phyloP scores from a whole-genome alignment of 2,797 vertebrate genomes.

The Distichodus sexfasciatus region DNA sequence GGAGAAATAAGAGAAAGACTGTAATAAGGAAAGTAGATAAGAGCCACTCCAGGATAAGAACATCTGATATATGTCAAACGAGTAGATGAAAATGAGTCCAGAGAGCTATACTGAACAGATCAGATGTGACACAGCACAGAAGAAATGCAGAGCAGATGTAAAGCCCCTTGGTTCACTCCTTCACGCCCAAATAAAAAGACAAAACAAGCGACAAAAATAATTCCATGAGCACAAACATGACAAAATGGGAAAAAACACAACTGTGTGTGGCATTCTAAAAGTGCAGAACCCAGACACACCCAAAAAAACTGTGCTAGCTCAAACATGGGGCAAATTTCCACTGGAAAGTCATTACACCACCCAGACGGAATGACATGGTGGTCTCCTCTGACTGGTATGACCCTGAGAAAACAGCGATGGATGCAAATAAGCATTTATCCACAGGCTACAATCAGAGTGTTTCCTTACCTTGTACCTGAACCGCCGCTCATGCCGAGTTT shows the following conservation, averaged over 20 bases:
- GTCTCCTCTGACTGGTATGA: constrained; percentile 17
- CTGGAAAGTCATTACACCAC: constrained; percentile 37
- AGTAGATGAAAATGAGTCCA: too few species aligned
- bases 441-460: constrained; percentile 1
- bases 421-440: constrained; percentile 3
- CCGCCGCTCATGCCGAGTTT: neutral
- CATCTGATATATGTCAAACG: too few species aligned
- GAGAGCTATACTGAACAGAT: too few species aligned
- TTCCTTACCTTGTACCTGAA: constrained; percentile 19
- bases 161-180: neutral
- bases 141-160: neutral
- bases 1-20: too few species aligned
- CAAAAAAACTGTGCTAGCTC: constrained; percentile 2
- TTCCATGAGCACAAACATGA: neutral
- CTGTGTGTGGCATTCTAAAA: neutral
- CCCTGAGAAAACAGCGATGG: constrained; percentile 1
- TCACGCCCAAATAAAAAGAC: neutral
- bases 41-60: too few species aligned
- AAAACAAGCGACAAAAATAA: neutral
- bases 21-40: too few species aligned
- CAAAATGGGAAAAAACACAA: constrained; percentile 5
- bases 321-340: constrained; percentile 31
- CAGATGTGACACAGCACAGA: too few species aligned
- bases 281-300: neutral
- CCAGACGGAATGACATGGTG: constrained; percentile 36